These are phyloP conservation scores for Sebastes minor DNA, from an alignment of 2,797 vertebrate species.

Conservation along the genomic window DNA sequence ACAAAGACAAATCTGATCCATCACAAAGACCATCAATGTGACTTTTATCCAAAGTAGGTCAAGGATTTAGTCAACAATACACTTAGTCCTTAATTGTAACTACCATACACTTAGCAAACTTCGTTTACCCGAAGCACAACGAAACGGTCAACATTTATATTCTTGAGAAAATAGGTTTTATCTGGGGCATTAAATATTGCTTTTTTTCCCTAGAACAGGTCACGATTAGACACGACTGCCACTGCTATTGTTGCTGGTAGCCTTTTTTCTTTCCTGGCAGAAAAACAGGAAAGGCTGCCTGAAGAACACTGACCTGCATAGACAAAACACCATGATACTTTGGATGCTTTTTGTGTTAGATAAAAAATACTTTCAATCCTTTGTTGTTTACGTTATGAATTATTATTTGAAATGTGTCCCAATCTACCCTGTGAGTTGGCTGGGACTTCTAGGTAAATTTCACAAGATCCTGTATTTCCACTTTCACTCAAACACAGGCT, in stretches of 20 bases:
- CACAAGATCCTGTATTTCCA: background rate
- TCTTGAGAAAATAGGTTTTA: conserved; percentile 9
- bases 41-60: conserved; percentile 48
- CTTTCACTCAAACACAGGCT: conserved; percentile 10
- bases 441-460: conserved; percentile 29
- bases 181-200: conserved; percentile 27
- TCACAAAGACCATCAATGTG: conserved; percentile 6
- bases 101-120: background rate
- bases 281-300: conserved; percentile 1
- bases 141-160: conserved; percentile 14
- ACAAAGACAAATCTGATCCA: conserved; percentile 17
- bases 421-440: background rate
- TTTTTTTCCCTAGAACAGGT: conserved; percentile 8
- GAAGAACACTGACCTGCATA: conserved; percentile 15
- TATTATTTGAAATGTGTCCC: background rate
- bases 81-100: background rate
- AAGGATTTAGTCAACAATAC: conserved; percentile 13
- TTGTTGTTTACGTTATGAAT: background rate
- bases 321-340: background rate
- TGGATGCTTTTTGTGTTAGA: background rate
- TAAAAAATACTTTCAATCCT: background rate
- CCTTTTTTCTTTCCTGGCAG: background rate
- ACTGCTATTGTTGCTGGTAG: background rate
- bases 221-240: conserved; percentile 14
- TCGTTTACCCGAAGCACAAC: background rate